These are phyloP conservation scores for Phortica okadai DNA, from an alignment of 2,888 invertebrate genomes.

Conservation along the genomic window DNA sequence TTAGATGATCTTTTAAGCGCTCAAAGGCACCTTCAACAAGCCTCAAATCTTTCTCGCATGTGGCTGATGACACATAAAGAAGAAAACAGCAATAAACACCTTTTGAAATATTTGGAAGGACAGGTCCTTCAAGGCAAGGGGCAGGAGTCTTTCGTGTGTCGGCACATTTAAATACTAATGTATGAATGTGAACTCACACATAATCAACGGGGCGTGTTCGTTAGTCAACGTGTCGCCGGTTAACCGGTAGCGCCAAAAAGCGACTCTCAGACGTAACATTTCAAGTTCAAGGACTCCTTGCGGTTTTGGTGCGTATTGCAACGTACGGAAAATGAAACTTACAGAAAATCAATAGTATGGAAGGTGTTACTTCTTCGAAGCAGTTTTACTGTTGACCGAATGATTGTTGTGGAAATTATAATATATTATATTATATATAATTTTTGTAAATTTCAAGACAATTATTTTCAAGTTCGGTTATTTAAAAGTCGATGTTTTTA, in stretches of 20 bases:
- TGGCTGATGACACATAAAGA: not conserved
- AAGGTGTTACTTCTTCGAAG: slow-evolving; percentile 47
- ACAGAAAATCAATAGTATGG: slow-evolving; percentile 54
- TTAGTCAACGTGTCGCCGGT: not conserved
- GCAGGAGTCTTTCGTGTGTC: slow-evolving; percentile 14
- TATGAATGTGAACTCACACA: not conserved
- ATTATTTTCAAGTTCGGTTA: too few species aligned
- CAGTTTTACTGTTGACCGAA: not conserved
- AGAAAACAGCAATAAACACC: not conserved
- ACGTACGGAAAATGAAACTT: not conserved
- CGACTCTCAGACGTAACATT: slow-evolving; percentile 12
- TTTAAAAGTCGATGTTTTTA: too few species aligned
- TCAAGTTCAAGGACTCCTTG: slow-evolving; percentile 63
- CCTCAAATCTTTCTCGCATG: not conserved
- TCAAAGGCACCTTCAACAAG: not conserved
- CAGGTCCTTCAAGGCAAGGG: not conserved
- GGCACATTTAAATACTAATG: slow-evolving; percentile 8
- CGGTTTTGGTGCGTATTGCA: slow-evolving; percentile 45
- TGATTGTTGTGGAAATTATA: not conserved
- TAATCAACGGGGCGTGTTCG: not conserved
- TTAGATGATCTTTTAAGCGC: not conserved
- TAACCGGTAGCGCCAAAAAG: not conserved
- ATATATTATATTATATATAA: too few species aligned
- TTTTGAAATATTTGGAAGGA: not conserved
- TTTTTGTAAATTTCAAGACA: too few species aligned